Evolutionary conservation across 2,113 vertebrate species (phyloP).

Genomic region (Hepsetus odoe): DNA sequence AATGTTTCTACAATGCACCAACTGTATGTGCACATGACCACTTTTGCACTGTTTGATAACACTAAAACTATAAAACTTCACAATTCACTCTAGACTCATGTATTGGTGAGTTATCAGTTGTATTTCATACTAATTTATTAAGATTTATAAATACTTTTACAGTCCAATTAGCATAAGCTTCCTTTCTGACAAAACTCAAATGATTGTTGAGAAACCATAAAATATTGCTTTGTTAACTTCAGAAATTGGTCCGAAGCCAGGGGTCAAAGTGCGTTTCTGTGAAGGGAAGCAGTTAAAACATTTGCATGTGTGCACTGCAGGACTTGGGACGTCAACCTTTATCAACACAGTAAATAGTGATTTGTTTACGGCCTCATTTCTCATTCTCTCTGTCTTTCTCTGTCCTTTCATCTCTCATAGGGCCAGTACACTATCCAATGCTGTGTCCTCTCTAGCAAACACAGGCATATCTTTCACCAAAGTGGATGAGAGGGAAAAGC

Average conservation of each 20-base stretch:
- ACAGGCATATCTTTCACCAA: conserved; percentile 93
- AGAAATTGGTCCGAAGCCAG: not conserved
- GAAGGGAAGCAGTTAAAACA: not conserved
- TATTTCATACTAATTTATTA: too few relatives aligned
- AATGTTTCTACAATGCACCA: too few relatives aligned
- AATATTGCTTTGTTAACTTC: conserved; percentile 19
- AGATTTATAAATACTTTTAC: too few relatives aligned
- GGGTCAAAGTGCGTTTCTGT: conserved; percentile 18
- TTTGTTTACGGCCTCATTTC: conserved; percentile 17
- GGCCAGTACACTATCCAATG: conserved; percentile 93
- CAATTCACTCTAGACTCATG: too few relatives aligned
- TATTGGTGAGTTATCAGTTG: too few relatives aligned
- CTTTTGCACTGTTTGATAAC: too few relatives aligned
- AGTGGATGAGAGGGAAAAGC: conserved; percentile 96
- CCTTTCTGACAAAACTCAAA: too few relatives aligned
- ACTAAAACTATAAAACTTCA: too few relatives aligned
- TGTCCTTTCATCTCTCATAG: conserved; percentile 61
- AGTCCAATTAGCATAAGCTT: too few relatives aligned
- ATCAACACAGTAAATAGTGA: conserved; percentile 13
- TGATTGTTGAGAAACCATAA: conserved; percentile 13
- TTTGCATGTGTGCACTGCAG: not conserved
- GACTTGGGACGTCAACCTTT: not conserved
- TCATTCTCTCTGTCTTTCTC: not conserved
- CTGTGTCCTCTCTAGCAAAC: conserved; percentile 92
- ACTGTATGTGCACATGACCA: too few relatives aligned